Evolutionary conservation across 2,888 invertebrate genomes (phyloP).

Genomic region (Mythimna lalbum): DNA sequence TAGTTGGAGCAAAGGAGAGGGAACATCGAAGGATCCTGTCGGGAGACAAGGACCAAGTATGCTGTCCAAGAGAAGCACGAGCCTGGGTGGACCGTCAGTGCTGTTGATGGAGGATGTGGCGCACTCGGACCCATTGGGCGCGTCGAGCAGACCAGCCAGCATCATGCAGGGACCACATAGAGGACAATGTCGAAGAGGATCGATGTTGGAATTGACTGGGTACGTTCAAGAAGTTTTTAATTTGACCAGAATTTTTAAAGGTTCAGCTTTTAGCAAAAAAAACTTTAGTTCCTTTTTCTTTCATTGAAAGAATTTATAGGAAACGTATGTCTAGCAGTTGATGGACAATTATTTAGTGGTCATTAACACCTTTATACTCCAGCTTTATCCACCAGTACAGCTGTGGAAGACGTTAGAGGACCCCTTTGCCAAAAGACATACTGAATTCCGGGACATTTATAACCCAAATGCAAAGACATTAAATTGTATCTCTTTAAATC

Average conservation of each 20-base stretch:
- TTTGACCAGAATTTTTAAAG: neutral
- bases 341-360: neutral
- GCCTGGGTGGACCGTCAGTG: slow-evolving; percentile 89
- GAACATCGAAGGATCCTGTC: slow-evolving; percentile 83
- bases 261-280: too few relatives aligned
- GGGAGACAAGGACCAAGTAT: slow-evolving; percentile 83
- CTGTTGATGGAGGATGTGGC: slow-evolving; percentile 91
- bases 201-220: slow-evolving; percentile 96
- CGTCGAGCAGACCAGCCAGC: slow-evolving; percentile 91
- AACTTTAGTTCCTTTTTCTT: too few relatives aligned
- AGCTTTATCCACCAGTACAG: too few relatives aligned
- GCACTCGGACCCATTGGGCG: slow-evolving; percentile 91
- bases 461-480: too few relatives aligned
- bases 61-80: slow-evolving; percentile 85
- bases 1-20: slow-evolving; percentile 81
- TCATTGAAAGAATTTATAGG: neutral
- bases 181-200: slow-evolving; percentile 94
- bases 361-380: neutral
- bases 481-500: too few relatives aligned
- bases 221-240: slow-evolving; percentile 78
- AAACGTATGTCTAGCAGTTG: neutral
- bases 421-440: too few relatives aligned
- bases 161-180: slow-evolving; percentile 91
- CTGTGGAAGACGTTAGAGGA: too few relatives aligned
- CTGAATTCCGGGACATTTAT: too few relatives aligned